A percentile compares a stretch with the other conserved stretches of the same genome.
Conservation (phyloP, 2,113 vertebrate species). For the Varanus salvator region DNA sequence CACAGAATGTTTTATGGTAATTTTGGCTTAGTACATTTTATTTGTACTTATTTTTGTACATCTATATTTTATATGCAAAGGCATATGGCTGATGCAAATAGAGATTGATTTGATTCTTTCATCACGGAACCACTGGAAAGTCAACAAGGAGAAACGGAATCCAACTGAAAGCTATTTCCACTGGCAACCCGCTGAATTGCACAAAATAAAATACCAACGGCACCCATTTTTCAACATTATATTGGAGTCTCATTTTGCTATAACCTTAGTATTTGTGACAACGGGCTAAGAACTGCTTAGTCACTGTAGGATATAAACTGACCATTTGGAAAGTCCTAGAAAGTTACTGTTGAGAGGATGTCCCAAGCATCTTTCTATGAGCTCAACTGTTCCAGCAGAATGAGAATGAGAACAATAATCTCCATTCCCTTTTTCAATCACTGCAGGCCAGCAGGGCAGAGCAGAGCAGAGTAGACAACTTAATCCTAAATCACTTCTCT, state of each 20-base stretch:
- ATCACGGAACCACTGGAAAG: neutral
- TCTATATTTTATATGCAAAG: no score
- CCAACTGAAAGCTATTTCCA: neutral
- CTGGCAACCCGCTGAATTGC: neutral
- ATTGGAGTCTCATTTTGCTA: neutral
- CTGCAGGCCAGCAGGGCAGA: conserved; percentile 1
- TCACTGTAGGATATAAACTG: neutral
- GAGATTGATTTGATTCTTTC: no score
- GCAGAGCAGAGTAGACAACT: conserved; percentile 13
- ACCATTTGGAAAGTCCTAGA: neutral
- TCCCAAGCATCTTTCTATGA: neutral
- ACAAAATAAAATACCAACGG: neutral
- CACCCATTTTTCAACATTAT: neutral
- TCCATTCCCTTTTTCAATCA: conserved; percentile 43
- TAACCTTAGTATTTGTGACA: neutral
- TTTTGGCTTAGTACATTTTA: no score
- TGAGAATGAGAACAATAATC: conserved; percentile 3
- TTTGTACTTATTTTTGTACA: no score
- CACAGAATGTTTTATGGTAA: no score
- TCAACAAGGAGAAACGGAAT: neutral
- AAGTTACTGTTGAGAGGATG: neutral
- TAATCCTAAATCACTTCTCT: conserved; percentile 10
- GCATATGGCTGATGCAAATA: no score
- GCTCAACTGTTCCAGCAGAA: neutral
- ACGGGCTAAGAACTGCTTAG: neutral